Evolutionary conservation across 2,888 invertebrate genomes (phyloP).

Genomic region (Scelioninae gen. 2): DNA sequence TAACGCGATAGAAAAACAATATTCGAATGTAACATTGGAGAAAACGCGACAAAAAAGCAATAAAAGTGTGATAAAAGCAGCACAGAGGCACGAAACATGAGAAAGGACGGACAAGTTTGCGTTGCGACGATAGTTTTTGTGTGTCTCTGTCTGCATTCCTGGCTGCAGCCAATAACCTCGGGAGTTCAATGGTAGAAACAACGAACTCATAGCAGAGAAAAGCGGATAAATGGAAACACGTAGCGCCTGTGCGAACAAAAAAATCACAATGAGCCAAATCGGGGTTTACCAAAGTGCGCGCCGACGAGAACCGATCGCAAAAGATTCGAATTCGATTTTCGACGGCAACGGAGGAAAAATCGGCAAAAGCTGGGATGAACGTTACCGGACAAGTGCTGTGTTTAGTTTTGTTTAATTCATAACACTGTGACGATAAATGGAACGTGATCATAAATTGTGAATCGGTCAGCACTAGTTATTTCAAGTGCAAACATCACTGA

Average conservation of each 20-base stretch:
- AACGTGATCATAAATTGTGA: conserved; percentile 27
- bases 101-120: conserved; percentile 61
- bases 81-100: conserved; percentile 29
- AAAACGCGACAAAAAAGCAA: conserved; percentile 6
- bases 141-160: conserved; percentile 68
- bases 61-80: conserved; percentile 31
- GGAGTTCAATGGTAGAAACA: conserved; percentile 62
- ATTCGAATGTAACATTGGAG: conserved; percentile 1
- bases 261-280: too few species aligned
- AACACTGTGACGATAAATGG: conserved; percentile 22
- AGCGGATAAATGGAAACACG: conserved; percentile 3
- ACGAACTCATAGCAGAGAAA: conserved; percentile 25
- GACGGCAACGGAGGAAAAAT: too few species aligned
- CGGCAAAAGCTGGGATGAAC: too few species aligned
- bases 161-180: conserved; percentile 68
- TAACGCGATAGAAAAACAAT: not conserved
- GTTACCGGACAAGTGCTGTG: too few species aligned
- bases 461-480: conserved; percentile 40
- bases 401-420: conserved; percentile 23
- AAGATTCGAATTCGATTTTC: too few species aligned
- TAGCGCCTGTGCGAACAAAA: too few species aligned
- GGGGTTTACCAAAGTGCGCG: too few species aligned
- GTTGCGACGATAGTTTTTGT: conserved; percentile 64
- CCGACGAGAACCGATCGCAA: too few species aligned
- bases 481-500: conserved; percentile 38